Percentiles rank a stretch among this genome's conserved stretches.
phyloP scores from a whole-genome alignment of 2,113 vertebrate species.

The Recurvirostra avosetta region DNA sequence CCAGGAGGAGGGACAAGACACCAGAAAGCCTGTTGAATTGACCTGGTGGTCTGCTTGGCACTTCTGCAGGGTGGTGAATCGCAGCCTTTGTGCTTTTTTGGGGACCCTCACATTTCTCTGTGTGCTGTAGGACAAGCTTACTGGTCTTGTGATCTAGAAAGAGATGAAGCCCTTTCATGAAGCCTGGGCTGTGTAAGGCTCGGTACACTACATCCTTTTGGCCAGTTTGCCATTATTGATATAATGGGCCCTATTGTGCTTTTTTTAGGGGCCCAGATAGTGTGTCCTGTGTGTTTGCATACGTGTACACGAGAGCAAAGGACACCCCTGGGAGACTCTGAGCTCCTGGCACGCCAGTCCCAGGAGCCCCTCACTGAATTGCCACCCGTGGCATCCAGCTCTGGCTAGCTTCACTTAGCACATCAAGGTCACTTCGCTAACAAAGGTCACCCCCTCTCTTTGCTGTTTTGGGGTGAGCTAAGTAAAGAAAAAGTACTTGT shows the following conservation, averaged over 20 bases:
- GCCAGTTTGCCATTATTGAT: not conserved
- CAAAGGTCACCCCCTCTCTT: not conserved
- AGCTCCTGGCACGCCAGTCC: not conserved
- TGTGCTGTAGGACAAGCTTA: not conserved
- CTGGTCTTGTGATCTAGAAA: slow-evolving; percentile 14
- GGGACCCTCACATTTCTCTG: not conserved
- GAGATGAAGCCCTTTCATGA: slow-evolving; percentile 38
- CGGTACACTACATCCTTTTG: not conserved
- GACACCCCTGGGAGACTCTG: not conserved
- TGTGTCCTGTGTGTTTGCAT: not conserved
- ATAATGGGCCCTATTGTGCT: slow-evolving; percentile 29
- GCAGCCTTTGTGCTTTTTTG: not conserved
- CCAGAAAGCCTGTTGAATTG: not conserved
- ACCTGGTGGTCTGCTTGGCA: not conserved
- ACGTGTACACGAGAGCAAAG: not conserved
- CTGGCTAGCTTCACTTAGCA: not conserved
- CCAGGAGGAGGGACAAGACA: not conserved
- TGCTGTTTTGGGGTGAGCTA: not conserved
- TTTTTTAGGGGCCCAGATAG: not conserved
- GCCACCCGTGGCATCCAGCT: not conserved
- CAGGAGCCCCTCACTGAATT: accelerated
- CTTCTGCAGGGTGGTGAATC: not conserved
- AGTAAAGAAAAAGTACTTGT: not conserved
- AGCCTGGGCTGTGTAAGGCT: not conserved
- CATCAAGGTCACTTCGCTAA: not conserved